Percentiles rank a stretch among this genome's conserved stretches.
phyloP scores from a whole-genome alignment of 2,797 vertebrate species.

The Cyprinodon diabolis region DNA sequence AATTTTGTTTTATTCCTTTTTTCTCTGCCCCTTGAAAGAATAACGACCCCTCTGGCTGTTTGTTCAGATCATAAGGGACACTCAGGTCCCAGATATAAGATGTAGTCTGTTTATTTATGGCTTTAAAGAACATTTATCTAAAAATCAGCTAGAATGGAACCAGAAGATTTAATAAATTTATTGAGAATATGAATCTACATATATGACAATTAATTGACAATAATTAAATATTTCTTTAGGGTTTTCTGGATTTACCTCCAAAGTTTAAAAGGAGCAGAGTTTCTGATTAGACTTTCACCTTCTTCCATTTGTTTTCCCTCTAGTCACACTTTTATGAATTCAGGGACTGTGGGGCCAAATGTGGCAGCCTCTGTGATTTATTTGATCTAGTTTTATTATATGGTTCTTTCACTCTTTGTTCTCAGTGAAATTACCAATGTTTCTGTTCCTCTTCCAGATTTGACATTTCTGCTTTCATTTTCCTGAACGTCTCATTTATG shows the following conservation, averaged over 20 bases:
- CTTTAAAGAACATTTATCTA: too few relatives aligned
- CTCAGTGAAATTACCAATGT: slow-evolving; percentile 11
- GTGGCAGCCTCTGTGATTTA: slow-evolving; percentile 35
- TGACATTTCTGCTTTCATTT: slow-evolving; percentile 11
- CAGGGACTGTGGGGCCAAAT: slow-evolving; percentile 52
- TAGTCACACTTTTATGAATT: slow-evolving; percentile 70
- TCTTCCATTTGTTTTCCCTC: slow-evolving; percentile 54
- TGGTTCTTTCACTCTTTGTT: slow-evolving; percentile 21
- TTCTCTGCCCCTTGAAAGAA: too few relatives aligned
- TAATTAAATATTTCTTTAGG: slow-evolving; percentile 17
- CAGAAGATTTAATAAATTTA: too few relatives aligned
- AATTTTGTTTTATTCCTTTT: too few relatives aligned
- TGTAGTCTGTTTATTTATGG: too few relatives aligned
- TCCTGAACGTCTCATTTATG: slow-evolving; percentile 2
- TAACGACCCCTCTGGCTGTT: too few relatives aligned
- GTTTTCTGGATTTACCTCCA: slow-evolving; percentile 34
- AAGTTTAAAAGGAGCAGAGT: slow-evolving; percentile 35
- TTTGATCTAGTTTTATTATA: slow-evolving; percentile 26
- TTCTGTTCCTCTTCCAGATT: background rate
- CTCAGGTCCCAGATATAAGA: too few relatives aligned
- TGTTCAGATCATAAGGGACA: too few relatives aligned
- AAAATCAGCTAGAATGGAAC: too few relatives aligned
- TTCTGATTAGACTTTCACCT: slow-evolving; percentile 56
- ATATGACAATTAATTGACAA: too few relatives aligned
- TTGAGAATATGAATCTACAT: too few relatives aligned